Evolutionary conservation across 2,888 invertebrate genomes (phyloP).

Genomic region (Hermodice carunculata): DNA sequence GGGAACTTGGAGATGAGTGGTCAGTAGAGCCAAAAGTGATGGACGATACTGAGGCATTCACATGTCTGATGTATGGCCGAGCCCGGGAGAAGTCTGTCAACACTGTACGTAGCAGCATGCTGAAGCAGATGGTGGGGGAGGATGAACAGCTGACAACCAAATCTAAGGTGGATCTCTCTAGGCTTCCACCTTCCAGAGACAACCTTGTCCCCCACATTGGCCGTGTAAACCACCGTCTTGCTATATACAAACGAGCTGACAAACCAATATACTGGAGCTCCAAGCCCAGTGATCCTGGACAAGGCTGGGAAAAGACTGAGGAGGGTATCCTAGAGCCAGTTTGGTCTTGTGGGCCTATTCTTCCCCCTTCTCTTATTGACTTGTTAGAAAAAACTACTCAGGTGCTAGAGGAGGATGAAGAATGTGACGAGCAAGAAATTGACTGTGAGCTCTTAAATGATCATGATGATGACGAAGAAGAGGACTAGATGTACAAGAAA

Average conservation of each 20-base stretch:
- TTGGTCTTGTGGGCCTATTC: slow-evolving; percentile 3
- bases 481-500: too few relatives aligned
- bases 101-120: slow-evolving; percentile 7
- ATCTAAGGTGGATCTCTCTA: slow-evolving; percentile 30
- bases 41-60: background rate
- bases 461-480: too few relatives aligned
- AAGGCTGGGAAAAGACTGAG: slow-evolving; percentile 7
- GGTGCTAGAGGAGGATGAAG: background rate
- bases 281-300: slow-evolving; percentile 2
- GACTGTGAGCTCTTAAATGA: too few relatives aligned
- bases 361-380: slow-evolving; percentile 13
- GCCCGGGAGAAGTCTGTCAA: slow-evolving; percentile 3
- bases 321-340: slow-evolving; percentile 9
- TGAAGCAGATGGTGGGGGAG: slow-evolving; percentile 30
- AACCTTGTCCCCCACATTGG: slow-evolving; percentile 11
- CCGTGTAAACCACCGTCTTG: slow-evolving; percentile 16
- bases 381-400: background rate
- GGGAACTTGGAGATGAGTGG: slow-evolving; percentile 3
- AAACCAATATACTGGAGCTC: background rate
- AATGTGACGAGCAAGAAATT: background rate
- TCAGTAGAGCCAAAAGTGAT: background rate
- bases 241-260: slow-evolving; percentile 10
- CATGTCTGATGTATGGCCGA: slow-evolving; percentile 22
- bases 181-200: slow-evolving; percentile 22
- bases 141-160: slow-evolving; percentile 20